Conservation (phyloP, 2,113 vertebrate species). For the Campylomormyrus tamandua region DNA sequence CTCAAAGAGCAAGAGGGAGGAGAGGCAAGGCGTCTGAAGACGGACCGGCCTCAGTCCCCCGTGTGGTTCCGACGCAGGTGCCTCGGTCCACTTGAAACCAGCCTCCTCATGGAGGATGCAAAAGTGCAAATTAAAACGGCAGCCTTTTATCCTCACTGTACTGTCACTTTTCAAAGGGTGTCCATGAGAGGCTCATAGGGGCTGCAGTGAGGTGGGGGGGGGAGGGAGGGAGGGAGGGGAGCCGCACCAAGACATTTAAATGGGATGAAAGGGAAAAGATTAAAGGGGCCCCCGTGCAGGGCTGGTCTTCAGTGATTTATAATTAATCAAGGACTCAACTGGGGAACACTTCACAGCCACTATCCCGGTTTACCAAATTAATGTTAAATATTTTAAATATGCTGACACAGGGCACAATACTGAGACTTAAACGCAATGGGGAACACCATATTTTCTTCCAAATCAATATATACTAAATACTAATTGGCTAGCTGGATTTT, state of each 20-base stretch:
- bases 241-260: constrained; percentile 33
- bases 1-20: background rate
- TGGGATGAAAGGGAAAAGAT: constrained; percentile 40
- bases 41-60: background rate
- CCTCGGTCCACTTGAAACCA: background rate
- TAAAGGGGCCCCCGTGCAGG: constrained; percentile 29
- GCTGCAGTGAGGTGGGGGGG: background rate
- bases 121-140: constrained; percentile 8
- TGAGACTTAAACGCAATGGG: background rate
- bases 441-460: background rate
- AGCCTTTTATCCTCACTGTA: constrained; percentile 13
- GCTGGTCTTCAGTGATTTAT: constrained; percentile 41
- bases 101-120: background rate
- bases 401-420: background rate
- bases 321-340: constrained; percentile 38
- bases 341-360: constrained; percentile 23
- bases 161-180: constrained; percentile 14
- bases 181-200: background rate
- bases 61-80: background rate
- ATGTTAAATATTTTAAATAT: background rate
- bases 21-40: background rate
- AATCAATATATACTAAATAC: background rate
- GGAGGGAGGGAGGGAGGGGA: background rate
- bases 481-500: background rate
- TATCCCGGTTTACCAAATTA: constrained; percentile 15